Evolutionary conservation across 2,113 vertebrate genomes (phyloP).

Genomic region (Hyla sarda): DNA sequence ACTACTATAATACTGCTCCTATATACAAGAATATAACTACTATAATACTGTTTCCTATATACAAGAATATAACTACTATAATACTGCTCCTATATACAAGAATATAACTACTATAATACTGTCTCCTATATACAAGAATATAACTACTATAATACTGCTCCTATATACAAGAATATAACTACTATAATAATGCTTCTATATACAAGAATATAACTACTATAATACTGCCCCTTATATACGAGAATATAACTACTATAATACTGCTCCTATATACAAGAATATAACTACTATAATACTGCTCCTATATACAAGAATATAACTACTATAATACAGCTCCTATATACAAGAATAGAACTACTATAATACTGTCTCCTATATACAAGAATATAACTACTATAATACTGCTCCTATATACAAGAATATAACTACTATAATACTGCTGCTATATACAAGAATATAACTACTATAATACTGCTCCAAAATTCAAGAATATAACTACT

Average conservation of each 20-base stretch:
- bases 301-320: constrained; percentile 11
- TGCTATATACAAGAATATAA: neutral
- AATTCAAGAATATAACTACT: neutral
- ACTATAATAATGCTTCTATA: neutral
- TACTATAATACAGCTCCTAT: neutral
- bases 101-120: constrained; percentile 20
- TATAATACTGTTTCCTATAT: neutral
- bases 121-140: constrained; percentile 1
- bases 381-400: constrained; percentile 8
- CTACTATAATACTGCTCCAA: too few relatives aligned
- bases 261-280: constrained; percentile 1
- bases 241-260: constrained; percentile 21
- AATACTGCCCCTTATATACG: neutral
- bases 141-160: constrained; percentile 4
- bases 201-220: constrained; percentile 9
- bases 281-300: constrained; percentile 13
- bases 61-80: neutral
- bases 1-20: neutral
- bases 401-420: constrained; percentile 5
- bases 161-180: constrained; percentile 7
- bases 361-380: neutral
- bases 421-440: constrained; percentile 20
- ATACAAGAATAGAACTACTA: neutral
- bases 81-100: neutral
- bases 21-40: too few relatives aligned